Conservation (phyloP, 2,888 invertebrate species). For the Hydroisotoma schaefferi region DNA sequence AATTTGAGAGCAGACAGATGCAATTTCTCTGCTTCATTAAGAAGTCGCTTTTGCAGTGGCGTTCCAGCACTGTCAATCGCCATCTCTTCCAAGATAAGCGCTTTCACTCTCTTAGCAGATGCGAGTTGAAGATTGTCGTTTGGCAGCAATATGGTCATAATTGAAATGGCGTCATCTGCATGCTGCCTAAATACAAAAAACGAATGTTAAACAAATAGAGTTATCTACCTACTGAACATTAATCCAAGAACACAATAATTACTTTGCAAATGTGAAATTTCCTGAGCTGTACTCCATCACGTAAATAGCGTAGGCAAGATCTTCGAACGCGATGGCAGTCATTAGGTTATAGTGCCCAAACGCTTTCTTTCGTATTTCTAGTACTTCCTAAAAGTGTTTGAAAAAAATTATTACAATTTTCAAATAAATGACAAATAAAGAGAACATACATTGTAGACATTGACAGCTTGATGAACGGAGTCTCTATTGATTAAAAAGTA, state of each 20-base stretch:
- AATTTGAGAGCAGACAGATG: conserved; percentile 78
- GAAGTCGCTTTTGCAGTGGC: conserved; percentile 59
- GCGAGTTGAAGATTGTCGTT: conserved; percentile 79
- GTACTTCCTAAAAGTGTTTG: conserved; percentile 52
- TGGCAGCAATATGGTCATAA: conserved; percentile 75
- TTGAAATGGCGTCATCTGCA: conserved; percentile 75
- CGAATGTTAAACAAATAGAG: neutral
- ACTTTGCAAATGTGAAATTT: conserved; percentile 73
- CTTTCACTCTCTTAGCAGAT: conserved; percentile 86
- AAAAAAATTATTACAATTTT: neutral
- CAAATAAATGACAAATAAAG: neutral
- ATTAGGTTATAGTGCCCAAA: conserved; percentile 81
- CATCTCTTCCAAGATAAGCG: conserved; percentile 87
- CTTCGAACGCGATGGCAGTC: conserved; percentile 85
- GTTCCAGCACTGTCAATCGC: conserved; percentile 69
- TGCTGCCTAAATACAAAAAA: conserved; percentile 61
- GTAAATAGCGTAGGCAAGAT: conserved; percentile 87
- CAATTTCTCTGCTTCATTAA: conserved; percentile 75
- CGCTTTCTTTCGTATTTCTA: conserved; percentile 68
- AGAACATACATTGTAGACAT: conserved; percentile 67
- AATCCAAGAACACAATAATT: conserved; percentile 44
- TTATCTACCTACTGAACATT: neutral
- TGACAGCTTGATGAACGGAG: conserved; percentile 76
- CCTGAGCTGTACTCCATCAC: conserved; percentile 79
- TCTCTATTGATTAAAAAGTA: conserved; percentile 87